Conservation (phyloP, 2,888 invertebrate genomes). For the Oscheius sp. region DNA sequence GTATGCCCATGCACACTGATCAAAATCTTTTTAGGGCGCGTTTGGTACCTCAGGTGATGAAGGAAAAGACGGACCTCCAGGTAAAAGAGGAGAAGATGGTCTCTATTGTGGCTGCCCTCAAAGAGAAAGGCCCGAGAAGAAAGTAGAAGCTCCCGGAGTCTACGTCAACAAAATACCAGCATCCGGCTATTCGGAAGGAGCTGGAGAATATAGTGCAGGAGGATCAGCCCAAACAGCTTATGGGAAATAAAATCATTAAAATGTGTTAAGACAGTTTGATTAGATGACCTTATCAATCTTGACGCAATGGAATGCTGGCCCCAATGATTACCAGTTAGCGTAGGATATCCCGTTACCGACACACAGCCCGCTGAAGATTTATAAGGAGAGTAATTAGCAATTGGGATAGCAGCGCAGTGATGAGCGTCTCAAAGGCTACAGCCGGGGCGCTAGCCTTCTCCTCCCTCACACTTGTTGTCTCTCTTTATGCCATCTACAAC, state of each 20-base stretch:
- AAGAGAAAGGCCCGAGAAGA: constrained; percentile 38
- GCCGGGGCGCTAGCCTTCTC: constrained; percentile 61
- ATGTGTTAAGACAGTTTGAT: background rate
- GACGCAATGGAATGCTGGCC: background rate
- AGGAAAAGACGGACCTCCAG: constrained; percentile 50
- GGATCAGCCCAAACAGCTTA: constrained; percentile 22
- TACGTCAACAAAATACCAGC: constrained; percentile 50
- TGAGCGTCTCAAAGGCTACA: constrained; percentile 62
- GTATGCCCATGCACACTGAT: constrained; percentile 27
- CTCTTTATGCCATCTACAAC: constrained; percentile 59
- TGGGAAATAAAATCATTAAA: constrained; percentile 11
- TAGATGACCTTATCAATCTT: background rate
- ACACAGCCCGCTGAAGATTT: background rate
- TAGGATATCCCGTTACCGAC: constrained; percentile 3
- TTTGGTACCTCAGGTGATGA: constrained; percentile 59
- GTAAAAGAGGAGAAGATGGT: constrained; percentile 54
- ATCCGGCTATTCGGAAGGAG: constrained; percentile 58
- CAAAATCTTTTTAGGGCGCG: constrained; percentile 41
- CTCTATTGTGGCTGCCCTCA: constrained; percentile 61
- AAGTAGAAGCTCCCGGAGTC: constrained; percentile 42
- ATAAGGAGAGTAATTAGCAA: too few relatives aligned
- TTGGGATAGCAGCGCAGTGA: constrained; percentile 12
- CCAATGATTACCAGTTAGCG: constrained; percentile 26
- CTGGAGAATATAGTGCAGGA: constrained; percentile 60
- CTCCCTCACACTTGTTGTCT: constrained; percentile 59